Percentiles rank a stretch among this genome's conserved stretches.
These are phyloP conservation scores for Cataglyphis livida DNA, from an alignment of 2,888 invertebrate genomes.

Conservation along the genomic window DNA sequence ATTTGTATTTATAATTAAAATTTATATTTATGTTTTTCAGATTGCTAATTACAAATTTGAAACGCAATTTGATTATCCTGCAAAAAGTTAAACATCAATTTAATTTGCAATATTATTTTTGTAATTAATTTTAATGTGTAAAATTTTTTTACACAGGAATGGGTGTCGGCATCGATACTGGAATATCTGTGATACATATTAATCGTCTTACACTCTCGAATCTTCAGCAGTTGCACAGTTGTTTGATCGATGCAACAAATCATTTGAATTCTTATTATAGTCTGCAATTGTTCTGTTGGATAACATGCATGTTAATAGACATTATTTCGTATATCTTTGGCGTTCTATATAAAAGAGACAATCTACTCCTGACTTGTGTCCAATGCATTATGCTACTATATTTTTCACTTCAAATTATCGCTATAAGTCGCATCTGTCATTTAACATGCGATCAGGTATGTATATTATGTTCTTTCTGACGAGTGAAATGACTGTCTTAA, in stretches of 20 bases:
- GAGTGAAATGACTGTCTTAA: background rate
- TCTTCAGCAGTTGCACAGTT: conserved; percentile 11
- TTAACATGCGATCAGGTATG: conserved; percentile 35
- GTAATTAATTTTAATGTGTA: background rate
- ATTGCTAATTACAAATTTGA: too few relatives aligned
- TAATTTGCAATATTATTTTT: background rate
- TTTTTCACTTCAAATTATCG: conserved; percentile 19
- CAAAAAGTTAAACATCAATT: background rate
- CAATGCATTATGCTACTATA: background rate
- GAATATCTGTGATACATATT: background rate
- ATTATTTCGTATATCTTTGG: background rate
- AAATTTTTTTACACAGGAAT: conserved; percentile 8
- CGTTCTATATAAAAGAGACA: background rate
- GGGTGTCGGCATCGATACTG: background rate
- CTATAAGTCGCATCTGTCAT: conserved; percentile 16
- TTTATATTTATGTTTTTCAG: too few relatives aligned
- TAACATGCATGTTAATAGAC: background rate
- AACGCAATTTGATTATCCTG: too few relatives aligned
- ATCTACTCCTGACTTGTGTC: background rate
- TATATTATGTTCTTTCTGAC: background rate
- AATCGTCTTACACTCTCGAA: background rate
- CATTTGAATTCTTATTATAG: conserved; percentile 24
- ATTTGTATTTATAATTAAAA: background rate
- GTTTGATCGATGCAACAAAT: background rate
- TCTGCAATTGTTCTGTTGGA: conserved; percentile 29